Evolutionary conservation across 2,113 vertebrate genomes (phyloP).

Genomic region (Dryoscopus gambensis): DNA sequence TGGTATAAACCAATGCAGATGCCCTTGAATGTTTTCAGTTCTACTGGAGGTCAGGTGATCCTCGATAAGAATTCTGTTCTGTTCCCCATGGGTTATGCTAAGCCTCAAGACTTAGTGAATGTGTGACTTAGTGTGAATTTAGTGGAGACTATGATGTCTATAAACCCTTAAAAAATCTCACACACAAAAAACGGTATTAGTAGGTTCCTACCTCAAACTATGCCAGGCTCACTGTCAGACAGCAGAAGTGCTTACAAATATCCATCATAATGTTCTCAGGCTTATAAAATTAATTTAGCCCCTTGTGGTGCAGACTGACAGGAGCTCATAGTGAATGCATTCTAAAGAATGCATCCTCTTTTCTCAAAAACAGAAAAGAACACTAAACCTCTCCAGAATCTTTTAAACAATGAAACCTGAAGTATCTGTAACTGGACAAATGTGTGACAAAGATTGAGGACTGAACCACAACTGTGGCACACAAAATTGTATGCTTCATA

Average conservation of each 20-base stretch:
- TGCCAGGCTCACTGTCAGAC: background rate
- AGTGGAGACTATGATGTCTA: background rate
- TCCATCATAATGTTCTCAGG: background rate
- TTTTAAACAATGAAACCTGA: background rate
- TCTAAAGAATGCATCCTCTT: background rate
- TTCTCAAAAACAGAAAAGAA: background rate
- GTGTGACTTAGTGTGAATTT: background rate
- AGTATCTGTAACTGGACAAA: background rate
- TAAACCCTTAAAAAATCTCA: background rate
- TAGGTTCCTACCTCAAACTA: background rate
- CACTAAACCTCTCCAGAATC: background rate
- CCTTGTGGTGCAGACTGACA: background rate
- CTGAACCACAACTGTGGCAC: background rate
- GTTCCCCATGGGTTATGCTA: background rate
- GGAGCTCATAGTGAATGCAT: background rate
- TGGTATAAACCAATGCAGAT: background rate
- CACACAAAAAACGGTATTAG: background rate
- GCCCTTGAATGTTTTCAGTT: background rate
- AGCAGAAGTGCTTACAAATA: background rate
- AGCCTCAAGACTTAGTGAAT: background rate
- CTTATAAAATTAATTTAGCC: constrained; percentile 13
- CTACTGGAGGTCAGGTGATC: background rate
- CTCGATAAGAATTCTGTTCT: background rate
- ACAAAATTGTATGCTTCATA: background rate
- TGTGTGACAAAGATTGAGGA: background rate